Percentiles rank a stretch among this genome's conserved stretches.
Evolutionary conservation across 2,888 invertebrate species (phyloP).

Genomic region (Teleiodes luculella): DNA sequence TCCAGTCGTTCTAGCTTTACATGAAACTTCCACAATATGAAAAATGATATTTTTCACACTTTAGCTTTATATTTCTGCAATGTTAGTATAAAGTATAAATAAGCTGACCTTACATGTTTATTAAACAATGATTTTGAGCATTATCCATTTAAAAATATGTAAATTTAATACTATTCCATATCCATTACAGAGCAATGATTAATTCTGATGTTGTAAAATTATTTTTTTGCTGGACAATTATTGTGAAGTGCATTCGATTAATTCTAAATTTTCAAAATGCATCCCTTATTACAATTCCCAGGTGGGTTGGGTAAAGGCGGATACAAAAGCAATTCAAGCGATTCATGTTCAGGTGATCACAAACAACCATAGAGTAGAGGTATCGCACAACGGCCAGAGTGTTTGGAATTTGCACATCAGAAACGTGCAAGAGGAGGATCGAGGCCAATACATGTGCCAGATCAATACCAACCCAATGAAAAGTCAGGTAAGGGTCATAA

Average conservation of each 20-base stretch:
- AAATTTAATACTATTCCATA: no score
- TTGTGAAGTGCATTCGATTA: neutral
- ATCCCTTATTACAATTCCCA: constrained; percentile 46
- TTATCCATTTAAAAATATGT: no score
- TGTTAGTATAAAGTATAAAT: no score
- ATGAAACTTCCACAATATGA: no score
- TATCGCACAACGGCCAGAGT: constrained; percentile 90
- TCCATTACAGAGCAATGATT: no score
- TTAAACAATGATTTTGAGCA: no score
- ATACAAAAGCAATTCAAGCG: constrained; percentile 95
- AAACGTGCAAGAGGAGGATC: constrained; percentile 91
- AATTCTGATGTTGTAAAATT: no score
- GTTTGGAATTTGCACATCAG: constrained; percentile 95
- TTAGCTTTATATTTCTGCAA: no score
- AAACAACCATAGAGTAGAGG: constrained; percentile 91
- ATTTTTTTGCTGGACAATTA: no score
- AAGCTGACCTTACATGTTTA: no score
- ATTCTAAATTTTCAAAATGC: neutral
- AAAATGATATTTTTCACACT: no score
- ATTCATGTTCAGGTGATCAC: constrained; percentile 96
- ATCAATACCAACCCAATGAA: constrained; percentile 97
- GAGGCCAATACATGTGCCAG: constrained; percentile 96
- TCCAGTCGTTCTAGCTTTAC: no score
- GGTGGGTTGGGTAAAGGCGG: constrained; percentile 96
- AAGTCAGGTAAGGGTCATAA: constrained; percentile 90